Evolutionary conservation across 2,888 invertebrate species (phyloP), one percentile per base, ranked within the genome.

Genomic region (Ellobium chinense): DNA sequence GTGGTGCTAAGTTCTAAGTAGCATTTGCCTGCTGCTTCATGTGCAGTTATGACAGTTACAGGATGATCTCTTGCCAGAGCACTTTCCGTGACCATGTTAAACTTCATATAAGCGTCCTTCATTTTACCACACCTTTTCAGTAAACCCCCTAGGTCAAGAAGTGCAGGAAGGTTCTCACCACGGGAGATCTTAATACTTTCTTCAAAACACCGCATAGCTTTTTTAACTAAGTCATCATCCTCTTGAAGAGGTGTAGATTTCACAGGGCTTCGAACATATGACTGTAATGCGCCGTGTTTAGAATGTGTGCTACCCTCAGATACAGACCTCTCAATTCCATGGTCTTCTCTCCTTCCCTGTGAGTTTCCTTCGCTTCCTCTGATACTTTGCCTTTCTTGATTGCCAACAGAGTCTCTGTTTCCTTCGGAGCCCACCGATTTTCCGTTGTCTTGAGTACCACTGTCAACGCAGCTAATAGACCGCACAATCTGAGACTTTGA

Each of bases 1-100:
- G 14, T 9, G 27, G 56, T 72, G 24, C 36, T 37, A 0, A 72
- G 72, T 34, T 76, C 56, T 27, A 76, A 36, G 21, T 63, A 66
- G 24, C 76, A 76, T 1, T 66, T 54, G 3, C 76, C 76, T 7
- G 65, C 46, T 66, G 65, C 58, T 54, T 76, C 76, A 37, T 54
- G 66, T 1, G 76, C 65, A 18, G 56, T 56, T 21, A 76, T 76
- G 34, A 76, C 65, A 1, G 56, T 54, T 21, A 76, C 46, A 9
- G 31, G 27, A 56, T 76, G 76, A 5, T 24, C 54, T 29, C 66
- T 21, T 12, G 63, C 56, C 12, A 39, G 36, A 14, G 14, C 31
- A 31, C 31, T 46, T 39, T 76, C 46, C 1, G 56, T 66, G 7
- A 76, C 56, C 2, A 31, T 65, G 21, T 76, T 76, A 36, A 76